Conservation (phyloP, 2,888 invertebrate species). For the Ellobium chinense region DNA sequence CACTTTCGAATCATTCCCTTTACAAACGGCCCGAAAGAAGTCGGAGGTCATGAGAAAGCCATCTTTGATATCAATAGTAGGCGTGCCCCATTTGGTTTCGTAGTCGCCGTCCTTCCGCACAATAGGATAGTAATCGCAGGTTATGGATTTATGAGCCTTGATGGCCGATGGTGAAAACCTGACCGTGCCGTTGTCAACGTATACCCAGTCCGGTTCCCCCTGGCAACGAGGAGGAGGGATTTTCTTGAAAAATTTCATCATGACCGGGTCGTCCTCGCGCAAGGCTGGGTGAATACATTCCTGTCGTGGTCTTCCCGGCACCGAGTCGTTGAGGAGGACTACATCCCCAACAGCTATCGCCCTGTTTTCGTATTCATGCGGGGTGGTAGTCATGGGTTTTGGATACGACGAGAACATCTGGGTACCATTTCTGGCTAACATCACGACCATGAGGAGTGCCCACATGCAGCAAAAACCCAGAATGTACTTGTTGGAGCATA, state of each 20-base stretch:
- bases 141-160: constrained; percentile 73
- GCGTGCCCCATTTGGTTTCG: constrained; percentile 45
- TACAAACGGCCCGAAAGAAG: constrained; percentile 61
- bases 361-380: too few relatives aligned
- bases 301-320: neutral
- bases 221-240: constrained; percentile 85
- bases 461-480: neutral
- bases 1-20: constrained; percentile 68
- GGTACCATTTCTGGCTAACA: neutral
- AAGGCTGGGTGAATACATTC: constrained; percentile 85
- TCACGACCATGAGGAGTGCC: neutral
- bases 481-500: neutral
- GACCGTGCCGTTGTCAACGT: constrained; percentile 84
- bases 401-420: too few relatives aligned
- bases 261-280: constrained; percentile 85
- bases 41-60: constrained; percentile 54
- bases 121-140: constrained; percentile 82
- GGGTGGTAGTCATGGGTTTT: too few relatives aligned
- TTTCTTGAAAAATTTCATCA: constrained; percentile 85
- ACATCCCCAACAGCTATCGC: too few relatives aligned
- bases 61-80: constrained; percentile 43
- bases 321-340: neutral
- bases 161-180: constrained; percentile 81
- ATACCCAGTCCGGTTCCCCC: constrained; percentile 86
- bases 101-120: constrained; percentile 59